Conservation (phyloP, 2,797 vertebrate species). For the Peromyscus nudipes region DNA sequence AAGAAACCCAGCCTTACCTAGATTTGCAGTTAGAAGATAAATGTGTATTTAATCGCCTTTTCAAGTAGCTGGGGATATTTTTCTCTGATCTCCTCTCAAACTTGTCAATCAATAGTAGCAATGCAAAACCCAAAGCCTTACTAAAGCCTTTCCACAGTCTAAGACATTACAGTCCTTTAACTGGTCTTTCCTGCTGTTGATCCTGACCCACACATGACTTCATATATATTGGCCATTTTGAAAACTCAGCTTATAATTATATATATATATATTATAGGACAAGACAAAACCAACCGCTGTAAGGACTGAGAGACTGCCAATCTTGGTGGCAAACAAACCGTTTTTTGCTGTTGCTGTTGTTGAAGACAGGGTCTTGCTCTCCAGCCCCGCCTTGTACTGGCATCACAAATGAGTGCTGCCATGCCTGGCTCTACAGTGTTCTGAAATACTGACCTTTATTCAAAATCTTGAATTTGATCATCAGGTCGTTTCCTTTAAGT, state of each 20-base stretch:
- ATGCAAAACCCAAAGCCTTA: neutral
- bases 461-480: conserved; percentile 52
- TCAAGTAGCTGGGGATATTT: conserved; percentile 16
- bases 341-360: neutral
- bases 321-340: neutral
- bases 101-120: conserved; percentile 21
- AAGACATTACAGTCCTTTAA: conserved; percentile 8
- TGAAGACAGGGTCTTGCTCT: neutral
- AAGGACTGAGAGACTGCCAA: conserved; percentile 21
- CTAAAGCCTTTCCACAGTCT: neutral
- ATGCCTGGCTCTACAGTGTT: neutral
- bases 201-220: neutral
- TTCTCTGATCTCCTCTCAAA: conserved; percentile 48
- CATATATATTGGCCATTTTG: neutral
- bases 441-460: conserved; percentile 30
- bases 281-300: neutral
- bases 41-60: conserved; percentile 20
- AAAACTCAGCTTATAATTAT: conserved; percentile 3
- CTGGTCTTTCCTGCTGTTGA: neutral
- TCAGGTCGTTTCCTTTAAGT: conserved; percentile 37
- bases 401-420: neutral
- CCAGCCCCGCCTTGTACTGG: neutral
- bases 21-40: neutral
- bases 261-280: neutral
- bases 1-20: conserved; percentile 48